These are phyloP conservation scores for Thamnophis sirtalis DNA, from an alignment of 2,113 vertebrate species.

Conservation along the genomic window DNA sequence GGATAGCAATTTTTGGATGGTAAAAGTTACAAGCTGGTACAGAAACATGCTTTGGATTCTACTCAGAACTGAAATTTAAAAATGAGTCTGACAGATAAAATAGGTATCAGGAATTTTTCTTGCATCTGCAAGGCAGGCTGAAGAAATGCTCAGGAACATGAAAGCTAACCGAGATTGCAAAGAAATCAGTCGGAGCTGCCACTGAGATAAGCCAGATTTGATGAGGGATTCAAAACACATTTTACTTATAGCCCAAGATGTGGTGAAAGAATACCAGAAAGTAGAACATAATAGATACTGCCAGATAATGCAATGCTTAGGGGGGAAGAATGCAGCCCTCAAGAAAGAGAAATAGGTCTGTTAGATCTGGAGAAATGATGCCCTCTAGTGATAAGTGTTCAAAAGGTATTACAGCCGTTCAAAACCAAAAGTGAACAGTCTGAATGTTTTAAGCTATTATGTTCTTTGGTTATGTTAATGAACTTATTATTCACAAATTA, in stretches of 20 bases:
- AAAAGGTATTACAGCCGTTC: neutral
- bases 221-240: neutral
- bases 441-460: neutral
- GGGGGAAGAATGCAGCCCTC: neutral
- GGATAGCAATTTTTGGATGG: neutral
- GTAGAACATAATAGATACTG: neutral
- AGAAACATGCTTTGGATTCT: neutral
- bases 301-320: neutral
- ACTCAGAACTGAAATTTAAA: neutral
- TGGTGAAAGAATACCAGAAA: neutral
- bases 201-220: neutral
- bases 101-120: neutral
- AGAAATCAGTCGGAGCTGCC: neutral
- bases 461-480: neutral
- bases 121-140: neutral
- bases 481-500: neutral
- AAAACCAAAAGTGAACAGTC: neutral
- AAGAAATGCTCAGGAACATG: neutral
- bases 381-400: neutral
- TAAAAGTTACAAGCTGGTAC: neutral
- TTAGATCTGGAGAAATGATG: neutral
- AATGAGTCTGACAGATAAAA: neutral
- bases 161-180: neutral
- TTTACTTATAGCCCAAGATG: neutral
- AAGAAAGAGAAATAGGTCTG: neutral